Conservation (phyloP, 2,797 vertebrate species). For the Forpus xanthops region DNA sequence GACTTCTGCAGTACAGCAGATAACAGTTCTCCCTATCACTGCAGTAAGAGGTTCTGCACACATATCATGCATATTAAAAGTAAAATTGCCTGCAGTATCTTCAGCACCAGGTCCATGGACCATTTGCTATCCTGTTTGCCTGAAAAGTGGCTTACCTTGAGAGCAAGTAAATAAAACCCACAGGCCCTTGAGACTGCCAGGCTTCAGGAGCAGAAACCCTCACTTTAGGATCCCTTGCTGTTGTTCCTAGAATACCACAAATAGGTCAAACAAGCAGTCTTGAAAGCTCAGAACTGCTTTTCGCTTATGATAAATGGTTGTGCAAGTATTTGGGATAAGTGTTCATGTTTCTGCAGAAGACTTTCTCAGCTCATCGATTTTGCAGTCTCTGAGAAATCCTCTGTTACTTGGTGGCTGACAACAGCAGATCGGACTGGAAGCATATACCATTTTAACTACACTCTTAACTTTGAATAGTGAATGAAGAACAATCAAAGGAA, state of each 20-base stretch:
- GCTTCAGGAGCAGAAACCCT: not conserved
- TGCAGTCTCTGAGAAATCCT: not conserved
- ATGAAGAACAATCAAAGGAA: conserved; percentile 39
- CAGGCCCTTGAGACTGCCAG: not conserved
- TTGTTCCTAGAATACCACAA: not conserved
- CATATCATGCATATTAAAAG: not conserved
- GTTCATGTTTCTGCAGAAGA: not conserved
- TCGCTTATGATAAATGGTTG: not conserved
- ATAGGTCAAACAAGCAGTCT: not conserved
- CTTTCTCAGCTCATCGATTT: not conserved
- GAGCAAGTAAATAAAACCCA: conserved; percentile 39
- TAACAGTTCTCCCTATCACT: not conserved
- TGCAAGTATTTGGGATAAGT: not conserved
- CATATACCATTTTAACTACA: not conserved
- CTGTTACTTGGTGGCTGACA: not conserved
- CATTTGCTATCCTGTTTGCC: not conserved
- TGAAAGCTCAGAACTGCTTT: not conserved
- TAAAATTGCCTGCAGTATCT: not conserved
- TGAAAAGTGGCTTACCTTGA: conserved; percentile 18
- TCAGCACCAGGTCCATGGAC: not conserved
- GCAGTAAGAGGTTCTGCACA: not conserved
- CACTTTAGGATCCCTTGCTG: not conserved
- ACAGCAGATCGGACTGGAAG: not conserved
- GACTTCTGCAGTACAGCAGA: not conserved
- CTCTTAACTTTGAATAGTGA: not conserved